phyloP scores from a whole-genome alignment of 1,140 invertebrate species.

The Hyles euphorbiae region DNA sequence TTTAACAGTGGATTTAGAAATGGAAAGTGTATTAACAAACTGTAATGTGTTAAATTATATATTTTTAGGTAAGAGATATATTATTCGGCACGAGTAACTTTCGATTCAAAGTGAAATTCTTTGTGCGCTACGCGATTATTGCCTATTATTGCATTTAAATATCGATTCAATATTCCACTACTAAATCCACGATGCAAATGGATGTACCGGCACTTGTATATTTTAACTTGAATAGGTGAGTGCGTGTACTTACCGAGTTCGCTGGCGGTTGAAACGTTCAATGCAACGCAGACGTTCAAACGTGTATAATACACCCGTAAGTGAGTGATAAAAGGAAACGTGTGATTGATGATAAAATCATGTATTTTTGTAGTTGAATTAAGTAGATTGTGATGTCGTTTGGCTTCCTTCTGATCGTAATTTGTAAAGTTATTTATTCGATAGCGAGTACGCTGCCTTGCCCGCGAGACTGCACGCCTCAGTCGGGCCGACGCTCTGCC shows the following conservation, averaged over 20 bases:
- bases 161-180: too few relatives aligned
- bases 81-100: too few relatives aligned
- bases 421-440: conserved; percentile 16
- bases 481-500: conserved; percentile 9
- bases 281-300: background rate
- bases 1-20: conserved; percentile 15
- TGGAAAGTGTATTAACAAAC: background rate
- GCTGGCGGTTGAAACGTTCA: too few relatives aligned
- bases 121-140: too few relatives aligned
- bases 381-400: conserved; percentile 34
- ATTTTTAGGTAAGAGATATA: too few relatives aligned
- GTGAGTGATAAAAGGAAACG: conserved; percentile 13
- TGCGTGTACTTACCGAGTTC: too few relatives aligned
- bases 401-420: conserved; percentile 40
- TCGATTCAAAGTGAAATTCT: too few relatives aligned
- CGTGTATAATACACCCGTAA: background rate
- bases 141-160: too few relatives aligned
- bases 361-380: conserved; percentile 35
- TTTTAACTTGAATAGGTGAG: too few relatives aligned
- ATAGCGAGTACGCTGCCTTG: conserved; percentile 44
- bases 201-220: too few relatives aligned
- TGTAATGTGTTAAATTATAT: too few relatives aligned
- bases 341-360: conserved; percentile 23
- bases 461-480: conserved; percentile 38
- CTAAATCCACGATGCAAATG: too few relatives aligned